A percentile compares a stretch with the other conserved stretches of the same genome.
These are phyloP conservation scores for Brachyrhaphis roseni DNA, from an alignment of 2,797 vertebrate genomes.

Conservation along the genomic window DNA sequence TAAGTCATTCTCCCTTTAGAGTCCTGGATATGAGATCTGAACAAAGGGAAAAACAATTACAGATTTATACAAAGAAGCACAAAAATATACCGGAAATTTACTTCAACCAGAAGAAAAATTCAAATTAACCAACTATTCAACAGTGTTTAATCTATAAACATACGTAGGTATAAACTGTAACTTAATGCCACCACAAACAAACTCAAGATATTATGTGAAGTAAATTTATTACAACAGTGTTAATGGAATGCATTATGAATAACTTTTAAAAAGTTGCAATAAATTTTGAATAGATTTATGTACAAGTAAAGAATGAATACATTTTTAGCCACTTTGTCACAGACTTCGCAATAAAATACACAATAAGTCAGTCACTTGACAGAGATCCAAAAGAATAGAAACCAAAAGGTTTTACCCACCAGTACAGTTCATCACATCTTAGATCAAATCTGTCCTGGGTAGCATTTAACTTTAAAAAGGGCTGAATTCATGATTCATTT, in stretches of 20 bases:
- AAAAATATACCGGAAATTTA: background rate
- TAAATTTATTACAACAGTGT: background rate
- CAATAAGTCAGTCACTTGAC: background rate
- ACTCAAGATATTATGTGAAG: background rate
- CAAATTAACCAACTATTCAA: background rate
- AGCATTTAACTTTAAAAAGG: conserved; percentile 43
- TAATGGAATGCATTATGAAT: background rate
- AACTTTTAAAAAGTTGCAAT: background rate
- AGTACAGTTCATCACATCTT: conserved; percentile 17
- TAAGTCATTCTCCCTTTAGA: background rate
- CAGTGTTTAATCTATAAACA: background rate
- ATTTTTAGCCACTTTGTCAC: background rate
- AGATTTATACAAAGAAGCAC: background rate
- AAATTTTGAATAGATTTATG: background rate
- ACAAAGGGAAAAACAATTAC: background rate
- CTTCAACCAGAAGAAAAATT: background rate
- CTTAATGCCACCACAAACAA: background rate
- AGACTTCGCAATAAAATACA: background rate
- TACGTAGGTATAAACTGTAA: background rate
- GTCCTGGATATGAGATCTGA: background rate
- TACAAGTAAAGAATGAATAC: background rate
- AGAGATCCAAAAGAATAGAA: background rate
- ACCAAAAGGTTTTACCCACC: conserved; percentile 9
- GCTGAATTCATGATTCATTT: conserved; percentile 58
- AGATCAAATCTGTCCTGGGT: conserved; percentile 12